These are phyloP conservation scores for Diplosoma virens DNA, from an alignment of 23 tunicate species.

Conservation along the genomic window DNA sequence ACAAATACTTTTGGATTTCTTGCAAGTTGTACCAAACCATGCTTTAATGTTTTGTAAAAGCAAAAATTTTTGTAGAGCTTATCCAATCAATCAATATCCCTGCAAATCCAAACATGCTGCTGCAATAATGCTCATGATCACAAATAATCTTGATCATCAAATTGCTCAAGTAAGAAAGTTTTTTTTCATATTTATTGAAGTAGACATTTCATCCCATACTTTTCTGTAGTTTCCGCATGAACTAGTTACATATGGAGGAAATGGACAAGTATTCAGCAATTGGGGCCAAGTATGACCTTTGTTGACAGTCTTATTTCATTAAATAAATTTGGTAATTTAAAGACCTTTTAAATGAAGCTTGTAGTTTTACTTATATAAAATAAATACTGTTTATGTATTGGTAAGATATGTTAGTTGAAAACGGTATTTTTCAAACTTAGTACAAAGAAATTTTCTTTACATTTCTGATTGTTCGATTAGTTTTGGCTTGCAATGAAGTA, in stretches of 20 bases:
- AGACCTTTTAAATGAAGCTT: too few species aligned
- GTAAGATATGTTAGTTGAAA: too few species aligned
- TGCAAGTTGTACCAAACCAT: not conserved
- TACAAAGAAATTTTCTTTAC: too few species aligned
- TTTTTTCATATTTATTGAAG: too few species aligned
- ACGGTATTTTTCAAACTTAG: too few species aligned
- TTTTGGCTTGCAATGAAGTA: conserved; percentile 83
- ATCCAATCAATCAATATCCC: conserved; percentile 70
- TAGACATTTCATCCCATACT: too few species aligned
- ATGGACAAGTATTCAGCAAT: conserved; percentile 97
- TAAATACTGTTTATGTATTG: too few species aligned
- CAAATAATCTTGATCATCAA: conserved; percentile 81
- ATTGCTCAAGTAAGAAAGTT: conserved; percentile 68
- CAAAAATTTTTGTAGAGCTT: conserved; percentile 48
- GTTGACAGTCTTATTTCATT: too few species aligned
- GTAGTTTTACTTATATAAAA: too few species aligned
- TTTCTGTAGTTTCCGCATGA: conserved; percentile 69
- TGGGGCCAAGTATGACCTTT: conserved; percentile 87
- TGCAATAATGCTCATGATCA: conserved; percentile 87
- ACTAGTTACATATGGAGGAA: conserved; percentile 96
- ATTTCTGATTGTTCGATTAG: too few species aligned
- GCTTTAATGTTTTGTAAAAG: not conserved
- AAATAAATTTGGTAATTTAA: too few species aligned
- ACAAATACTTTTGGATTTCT: too few species aligned
- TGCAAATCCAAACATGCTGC: conserved; percentile 81